These are phyloP conservation scores for Clunio marinus DNA, from an alignment of 2,888 invertebrate species.

Conservation along the genomic window DNA sequence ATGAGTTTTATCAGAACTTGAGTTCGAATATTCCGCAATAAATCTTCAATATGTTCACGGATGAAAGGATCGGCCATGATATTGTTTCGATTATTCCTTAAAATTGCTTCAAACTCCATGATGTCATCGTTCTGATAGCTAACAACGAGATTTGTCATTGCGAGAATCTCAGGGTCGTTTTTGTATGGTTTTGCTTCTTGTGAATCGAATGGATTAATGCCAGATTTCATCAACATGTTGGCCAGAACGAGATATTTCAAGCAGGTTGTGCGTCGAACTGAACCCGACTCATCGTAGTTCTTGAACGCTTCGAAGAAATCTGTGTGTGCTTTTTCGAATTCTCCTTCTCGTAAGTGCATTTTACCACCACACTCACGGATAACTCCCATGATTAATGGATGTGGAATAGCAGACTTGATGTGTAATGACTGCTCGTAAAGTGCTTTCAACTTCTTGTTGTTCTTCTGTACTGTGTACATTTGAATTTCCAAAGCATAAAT, in stretches of 20 bases:
- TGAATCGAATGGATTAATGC: constrained; percentile 98
- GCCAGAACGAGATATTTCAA: constrained; percentile 96
- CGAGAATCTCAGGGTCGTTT: constrained; percentile 97
- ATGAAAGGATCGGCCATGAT: constrained; percentile 99
- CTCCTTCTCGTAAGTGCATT: constrained; percentile 98
- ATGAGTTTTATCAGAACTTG: constrained; percentile 96
- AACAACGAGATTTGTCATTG: constrained; percentile 97
- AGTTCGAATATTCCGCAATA: constrained; percentile 91
- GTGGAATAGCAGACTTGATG: constrained; percentile 99
- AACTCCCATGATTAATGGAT: constrained; percentile 99
- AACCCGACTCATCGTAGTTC: constrained; percentile 99
- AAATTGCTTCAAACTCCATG: constrained; percentile 93
- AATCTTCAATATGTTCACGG: constrained; percentile 96
- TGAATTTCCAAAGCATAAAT: constrained; percentile 99
- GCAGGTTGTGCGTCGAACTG: constrained; percentile 92
- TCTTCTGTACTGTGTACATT: constrained; percentile 99
- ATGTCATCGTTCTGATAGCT: constrained; percentile 98
- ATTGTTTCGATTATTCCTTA: constrained; percentile 87
- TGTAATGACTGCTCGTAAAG: constrained; percentile 97
- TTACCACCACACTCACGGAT: constrained; percentile 99
- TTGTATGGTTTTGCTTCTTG: constrained; percentile 99
- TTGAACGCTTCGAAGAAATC: constrained; percentile 99
- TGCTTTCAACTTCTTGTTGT: constrained; percentile 94
- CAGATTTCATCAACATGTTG: constrained; percentile 99
- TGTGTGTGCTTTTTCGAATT: constrained; percentile 98